Evolutionary conservation across 2,888 invertebrate genomes (phyloP), one percentile per base, ranked within the genome.

Genomic region (Idaea straminata): DNA sequence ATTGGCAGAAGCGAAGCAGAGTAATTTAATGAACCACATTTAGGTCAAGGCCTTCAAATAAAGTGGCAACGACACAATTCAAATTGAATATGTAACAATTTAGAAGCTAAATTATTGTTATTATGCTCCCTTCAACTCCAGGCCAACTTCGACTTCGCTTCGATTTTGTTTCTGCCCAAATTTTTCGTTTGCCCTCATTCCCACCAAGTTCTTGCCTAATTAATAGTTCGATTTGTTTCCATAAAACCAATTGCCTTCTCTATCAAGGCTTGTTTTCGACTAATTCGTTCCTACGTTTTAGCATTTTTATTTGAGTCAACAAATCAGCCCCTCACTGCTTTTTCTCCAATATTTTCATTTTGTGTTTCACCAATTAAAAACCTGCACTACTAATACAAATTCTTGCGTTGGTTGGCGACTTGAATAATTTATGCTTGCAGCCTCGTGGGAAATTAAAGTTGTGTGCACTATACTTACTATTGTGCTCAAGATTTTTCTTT

Each of bases 11-110:
- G 81, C 83, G 85, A 82, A 82, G 80, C 83, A 82, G 80, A 85
- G 82, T 83, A 86, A 88, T 88, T 88, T 87, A 86, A 89, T 83
- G 86, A 88, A 83, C 79, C 80, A 81, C 81, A 87, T 86, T 88
- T 75, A 74, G 87, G 87, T 86, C 89, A 89, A 89, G 89, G 89
- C 77, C 83, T 78, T 76, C 36, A 59, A 62, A 65, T 62, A 64
- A 64, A 67, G 63, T 66, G 67, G 64, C 65, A 66, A 62, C 58
- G 67, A 64, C 62, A 62, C 65, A 62, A 63, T 64, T 57, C 62
- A 15, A 64, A 68, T 69, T 72, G 65, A 72, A 72, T 74, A 71
- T 74, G 77, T 73, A 75, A 77, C 72, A 73, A 73, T 73, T 73
- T 74, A 68, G 66, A 67, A 69, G 72, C 75, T 59, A 67, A 71